These are phyloP conservation scores for Papio anubis DNA, from an alignment of 2,113 vertebrate genomes.

Conservation along the genomic window DNA sequence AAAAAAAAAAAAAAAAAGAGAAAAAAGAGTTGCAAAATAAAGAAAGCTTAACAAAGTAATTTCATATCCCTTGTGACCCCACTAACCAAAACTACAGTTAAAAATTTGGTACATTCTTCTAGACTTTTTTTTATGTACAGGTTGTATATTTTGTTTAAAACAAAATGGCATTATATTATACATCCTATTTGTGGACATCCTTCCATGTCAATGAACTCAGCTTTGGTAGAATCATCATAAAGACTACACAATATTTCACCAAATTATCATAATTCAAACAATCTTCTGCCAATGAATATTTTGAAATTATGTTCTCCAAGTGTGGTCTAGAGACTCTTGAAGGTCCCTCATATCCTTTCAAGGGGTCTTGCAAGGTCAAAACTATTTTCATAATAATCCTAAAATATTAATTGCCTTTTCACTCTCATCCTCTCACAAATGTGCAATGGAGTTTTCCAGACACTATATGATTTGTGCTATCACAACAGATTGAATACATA, in stretches of 20 bases:
- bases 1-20: no score
- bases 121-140: background rate
- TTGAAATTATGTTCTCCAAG: background rate
- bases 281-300: background rate
- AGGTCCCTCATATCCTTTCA: background rate
- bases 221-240: slow-evolving; percentile 11
- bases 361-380: background rate
- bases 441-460: background rate
- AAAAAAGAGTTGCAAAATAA: background rate
- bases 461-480: background rate
- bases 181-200: background rate
- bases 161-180: background rate
- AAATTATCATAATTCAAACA: background rate
- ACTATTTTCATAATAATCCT: background rate
- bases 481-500: background rate
- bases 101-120: background rate
- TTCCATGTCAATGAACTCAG: slow-evolving; percentile 15
- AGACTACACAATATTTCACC: background rate
- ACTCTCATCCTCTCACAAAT: background rate
- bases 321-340: background rate
- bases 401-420: slow-evolving; percentile 7
- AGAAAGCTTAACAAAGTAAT: background rate
- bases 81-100: background rate
- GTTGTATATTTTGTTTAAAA: slow-evolving; percentile 1
- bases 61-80: background rate